phyloP scores from a whole-genome alignment of 2,888 invertebrate genomes.

The Sesamia inferens region DNA sequence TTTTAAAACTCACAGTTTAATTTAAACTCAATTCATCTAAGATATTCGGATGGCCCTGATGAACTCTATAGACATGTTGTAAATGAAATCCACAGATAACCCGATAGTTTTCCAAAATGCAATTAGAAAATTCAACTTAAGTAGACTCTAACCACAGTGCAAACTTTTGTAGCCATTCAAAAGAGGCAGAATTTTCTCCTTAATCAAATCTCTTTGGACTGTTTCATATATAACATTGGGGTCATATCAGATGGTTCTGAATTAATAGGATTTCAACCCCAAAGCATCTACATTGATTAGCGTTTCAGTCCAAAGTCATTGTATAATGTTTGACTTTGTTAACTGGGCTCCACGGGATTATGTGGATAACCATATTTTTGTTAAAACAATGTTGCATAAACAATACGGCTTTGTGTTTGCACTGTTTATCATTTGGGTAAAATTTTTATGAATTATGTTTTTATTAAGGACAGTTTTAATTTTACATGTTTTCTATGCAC shows the following conservation, averaged over 20 bases:
- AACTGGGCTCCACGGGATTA: constrained; percentile 52
- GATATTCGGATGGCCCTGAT: too few species aligned
- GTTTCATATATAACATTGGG: constrained; percentile 56
- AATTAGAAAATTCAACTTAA: constrained; percentile 35
- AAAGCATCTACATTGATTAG: constrained; percentile 53
- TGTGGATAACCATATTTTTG: constrained; percentile 60
- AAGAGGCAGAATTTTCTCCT: constrained; percentile 57
- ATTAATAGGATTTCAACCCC: constrained; percentile 62
- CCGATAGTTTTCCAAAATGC: constrained; percentile 21
- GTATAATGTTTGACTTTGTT: constrained; percentile 58
- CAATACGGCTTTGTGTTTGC: constrained; percentile 38
- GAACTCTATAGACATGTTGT: neutral
- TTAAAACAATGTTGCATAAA: constrained; percentile 46
- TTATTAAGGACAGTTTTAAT: neutral
- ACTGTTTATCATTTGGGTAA: constrained; percentile 34
- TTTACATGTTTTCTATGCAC: neutral
- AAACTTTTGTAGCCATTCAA: constrained; percentile 36
- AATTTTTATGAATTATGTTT: neutral
- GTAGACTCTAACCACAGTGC: constrained; percentile 20
- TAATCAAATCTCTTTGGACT: constrained; percentile 57
- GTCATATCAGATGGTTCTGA: constrained; percentile 49
- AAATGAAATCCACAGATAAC: neutral
- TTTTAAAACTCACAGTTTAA: too few species aligned
- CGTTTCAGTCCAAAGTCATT: constrained; percentile 48
- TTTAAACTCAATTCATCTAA: too few species aligned